Percentiles rank a stretch among this genome's conserved stretches.
phyloP scores from a whole-genome alignment of 2,113 vertebrate genomes.

The Corythornis madagascariensis region DNA sequence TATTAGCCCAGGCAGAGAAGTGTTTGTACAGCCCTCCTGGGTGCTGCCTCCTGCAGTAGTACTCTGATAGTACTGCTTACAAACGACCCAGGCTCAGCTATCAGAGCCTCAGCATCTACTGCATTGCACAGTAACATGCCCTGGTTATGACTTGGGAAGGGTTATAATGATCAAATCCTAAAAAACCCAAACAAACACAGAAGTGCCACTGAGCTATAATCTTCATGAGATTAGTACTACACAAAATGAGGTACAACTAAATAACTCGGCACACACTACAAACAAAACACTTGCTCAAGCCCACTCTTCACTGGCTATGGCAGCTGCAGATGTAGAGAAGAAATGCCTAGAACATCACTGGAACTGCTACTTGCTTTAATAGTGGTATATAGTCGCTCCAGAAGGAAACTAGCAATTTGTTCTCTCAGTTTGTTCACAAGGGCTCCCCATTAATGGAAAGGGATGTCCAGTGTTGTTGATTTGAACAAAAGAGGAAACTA shows the following conservation, averaged over 20 bases:
- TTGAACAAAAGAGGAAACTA: neutral
- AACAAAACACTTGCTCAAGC: neutral
- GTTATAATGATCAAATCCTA: neutral
- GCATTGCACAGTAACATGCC: neutral
- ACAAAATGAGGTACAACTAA: neutral
- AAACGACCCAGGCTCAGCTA: neutral
- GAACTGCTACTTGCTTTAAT: neutral
- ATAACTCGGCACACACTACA: neutral
- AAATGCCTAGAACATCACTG: neutral
- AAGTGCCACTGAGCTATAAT: neutral
- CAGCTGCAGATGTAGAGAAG: neutral
- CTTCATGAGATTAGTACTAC: neutral
- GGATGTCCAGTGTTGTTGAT: neutral
- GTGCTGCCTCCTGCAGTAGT: neutral
- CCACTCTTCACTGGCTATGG: neutral
- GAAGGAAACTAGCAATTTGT: neutral
- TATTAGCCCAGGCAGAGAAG: conserved; percentile 27
- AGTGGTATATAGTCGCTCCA: neutral
- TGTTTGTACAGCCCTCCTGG: conserved; percentile 39
- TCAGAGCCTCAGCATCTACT: neutral
- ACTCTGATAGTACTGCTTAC: neutral
- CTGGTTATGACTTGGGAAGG: neutral
- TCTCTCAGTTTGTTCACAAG: neutral
- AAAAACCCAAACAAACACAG: neutral
- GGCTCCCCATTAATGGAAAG: neutral